Base-by-base conservation (phyloP, 2,797 vertebrate genomes). In the Tokudaia muenninki region DNA sequence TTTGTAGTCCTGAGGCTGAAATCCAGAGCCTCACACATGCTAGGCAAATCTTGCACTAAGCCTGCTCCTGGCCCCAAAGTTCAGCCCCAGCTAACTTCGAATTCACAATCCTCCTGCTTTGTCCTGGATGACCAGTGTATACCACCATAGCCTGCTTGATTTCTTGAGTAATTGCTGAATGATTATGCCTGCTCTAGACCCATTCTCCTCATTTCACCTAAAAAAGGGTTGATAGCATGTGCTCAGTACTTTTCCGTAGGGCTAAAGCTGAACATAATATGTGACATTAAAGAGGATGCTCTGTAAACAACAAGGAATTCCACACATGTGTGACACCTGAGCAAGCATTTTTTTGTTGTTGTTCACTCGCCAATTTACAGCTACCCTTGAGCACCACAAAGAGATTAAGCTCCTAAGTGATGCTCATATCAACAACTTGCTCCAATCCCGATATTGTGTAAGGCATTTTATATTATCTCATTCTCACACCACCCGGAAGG, bases 401-500 rank as follows among this genome's bases (percentile, higher is more conserved):
- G 47, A 82, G 88, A 65, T 41, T 47, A 65, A 92, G 61, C 3
- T 93, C 11, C 37, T 52, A 92, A 31, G 57, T 81, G 47, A 84
- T 17, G 29, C 9, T 47, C 16, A 34, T n/a, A 93, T 37, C 78
- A 80, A 65, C 21, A 24, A 72, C 7, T 52, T 17, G 11, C 29
- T 88, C 9, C 17, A 72, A 72, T 31, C 24, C 7, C 84, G 17
- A 37, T 77, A 26, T 6, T 0, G 1, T 29, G 57, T 31, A 86
- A 82, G 55, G 26, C 44, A 17, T 88, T 96, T 95, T 92, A 17
- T 24, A n/a, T 63, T 50, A 81, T 52, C 70, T 81, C 47, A 52
- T 26, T 89, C 84, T 94, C 10, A 50, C 1, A 88, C 37, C 0
- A 72, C 41, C 65, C 13, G 8, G 21, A 52, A 95, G 34, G 31